Conservation (phyloP, 2,113 vertebrate genomes). For the Rhinogobius similis region DNA sequence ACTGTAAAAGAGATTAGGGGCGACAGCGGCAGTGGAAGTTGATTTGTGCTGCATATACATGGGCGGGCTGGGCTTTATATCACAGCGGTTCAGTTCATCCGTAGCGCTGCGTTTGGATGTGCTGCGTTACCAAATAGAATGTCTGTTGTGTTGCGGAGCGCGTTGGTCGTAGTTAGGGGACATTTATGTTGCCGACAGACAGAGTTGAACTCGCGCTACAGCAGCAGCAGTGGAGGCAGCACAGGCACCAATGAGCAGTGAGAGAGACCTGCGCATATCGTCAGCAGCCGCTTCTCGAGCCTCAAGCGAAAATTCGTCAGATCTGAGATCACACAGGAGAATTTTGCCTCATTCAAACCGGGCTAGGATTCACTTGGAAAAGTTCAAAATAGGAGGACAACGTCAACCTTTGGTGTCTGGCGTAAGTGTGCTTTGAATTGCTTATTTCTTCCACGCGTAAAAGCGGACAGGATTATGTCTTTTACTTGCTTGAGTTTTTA, state of each 20-base stretch:
- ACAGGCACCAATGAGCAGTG: constrained; percentile 78
- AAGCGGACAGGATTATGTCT: not conserved
- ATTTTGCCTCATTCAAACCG: constrained; percentile 62
- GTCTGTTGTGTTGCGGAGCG: constrained; percentile 65
- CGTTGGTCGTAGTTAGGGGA: constrained; percentile 3
- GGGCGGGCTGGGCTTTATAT: constrained; percentile 89
- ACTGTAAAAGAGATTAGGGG: constrained; percentile 83
- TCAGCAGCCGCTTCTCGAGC: constrained; percentile 79
- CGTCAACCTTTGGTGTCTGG: constrained; percentile 49
- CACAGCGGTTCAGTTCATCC: constrained; percentile 86
- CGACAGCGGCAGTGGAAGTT: constrained; percentile 86
- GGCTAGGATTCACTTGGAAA: constrained; percentile 60
- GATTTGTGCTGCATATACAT: constrained; percentile 94
- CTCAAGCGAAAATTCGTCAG: constrained; percentile 79
- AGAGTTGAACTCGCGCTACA: constrained; percentile 82
- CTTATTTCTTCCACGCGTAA: not conserved
- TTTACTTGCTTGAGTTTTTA: constrained; percentile 30
- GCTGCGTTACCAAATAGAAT: constrained; percentile 69
- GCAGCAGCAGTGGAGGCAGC: constrained; percentile 43
- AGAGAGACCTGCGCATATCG: constrained; percentile 83
- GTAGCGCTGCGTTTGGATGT: constrained; percentile 86
- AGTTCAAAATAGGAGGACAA: constrained; percentile 65
- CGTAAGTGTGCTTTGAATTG: constrained; percentile 67
- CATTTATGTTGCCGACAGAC: constrained; percentile 71
- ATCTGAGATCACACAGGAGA: constrained; percentile 78